phyloP scores from a whole-genome alignment of 1,140 invertebrate species.

The Daktulosphaira vitifoliae region DNA sequence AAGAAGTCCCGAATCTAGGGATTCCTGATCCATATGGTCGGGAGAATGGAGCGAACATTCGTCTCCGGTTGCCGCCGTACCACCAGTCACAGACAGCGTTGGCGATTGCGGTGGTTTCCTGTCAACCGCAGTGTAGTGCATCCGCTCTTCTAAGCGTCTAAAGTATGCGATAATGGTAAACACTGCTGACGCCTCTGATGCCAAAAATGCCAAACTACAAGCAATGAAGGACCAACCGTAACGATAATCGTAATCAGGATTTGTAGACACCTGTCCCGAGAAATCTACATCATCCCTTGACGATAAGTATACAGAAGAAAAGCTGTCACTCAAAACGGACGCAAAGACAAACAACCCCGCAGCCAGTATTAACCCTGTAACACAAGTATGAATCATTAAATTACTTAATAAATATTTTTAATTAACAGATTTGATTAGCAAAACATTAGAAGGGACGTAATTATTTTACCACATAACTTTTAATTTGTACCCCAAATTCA shows the following conservation, averaged over 20 bases:
- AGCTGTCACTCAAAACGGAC: slow-evolving; percentile 54
- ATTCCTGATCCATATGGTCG: no score
- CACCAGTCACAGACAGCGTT: neutral
- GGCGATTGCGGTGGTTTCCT: slow-evolving; percentile 47
- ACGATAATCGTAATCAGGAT: slow-evolving; percentile 46
- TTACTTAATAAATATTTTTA: no score
- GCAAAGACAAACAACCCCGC: slow-evolving; percentile 55
- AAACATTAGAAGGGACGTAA: no score
- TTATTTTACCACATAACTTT: no score
- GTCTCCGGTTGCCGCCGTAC: neutral
- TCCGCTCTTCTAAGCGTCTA: slow-evolving; percentile 56
- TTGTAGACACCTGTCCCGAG: slow-evolving; percentile 39
- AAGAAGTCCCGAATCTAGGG: no score
- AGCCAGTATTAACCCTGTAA: slow-evolving; percentile 53
- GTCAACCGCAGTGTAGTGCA: slow-evolving; percentile 53
- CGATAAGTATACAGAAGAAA: slow-evolving; percentile 44
- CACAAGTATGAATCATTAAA: no score
- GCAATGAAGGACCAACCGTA: slow-evolving; percentile 66
- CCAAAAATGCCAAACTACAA: slow-evolving; percentile 55
- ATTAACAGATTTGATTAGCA: no score
- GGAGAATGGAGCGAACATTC: neutral
- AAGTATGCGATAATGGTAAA: slow-evolving; percentile 56
- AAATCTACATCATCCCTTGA: neutral
- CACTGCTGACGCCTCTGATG: slow-evolving; percentile 56
- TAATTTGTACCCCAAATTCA: no score